Base-by-base conservation (phyloP, 2,888 invertebrate genomes). In the Mythimna impura region DNA sequence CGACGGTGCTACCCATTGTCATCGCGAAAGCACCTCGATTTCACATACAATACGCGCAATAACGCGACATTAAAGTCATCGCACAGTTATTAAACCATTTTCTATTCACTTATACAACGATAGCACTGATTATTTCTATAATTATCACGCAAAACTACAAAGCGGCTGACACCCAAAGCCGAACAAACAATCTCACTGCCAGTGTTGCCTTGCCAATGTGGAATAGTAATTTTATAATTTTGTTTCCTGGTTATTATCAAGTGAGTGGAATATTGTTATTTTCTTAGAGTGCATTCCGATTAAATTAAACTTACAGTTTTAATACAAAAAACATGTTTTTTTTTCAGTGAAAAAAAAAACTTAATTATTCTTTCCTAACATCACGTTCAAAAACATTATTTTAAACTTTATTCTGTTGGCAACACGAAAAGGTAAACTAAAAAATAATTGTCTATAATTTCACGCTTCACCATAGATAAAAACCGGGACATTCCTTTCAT, bases 141-240 rank as follows among this genome's bases (percentile, higher is more conserved):
- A 90, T 91, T 93, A 91, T 90, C 90, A 91, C 89, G 91, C 88
- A 93, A 94, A 94, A 93, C 91, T 91, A 92, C 88, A 91, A 92
- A 91, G 92, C 94, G 93, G 94, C 93, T 96, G 95, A 95, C 96
- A 96, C 95, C 94, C 95, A 94, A 96, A 94, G 95, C 96, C 96
- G 96, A 94, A 95, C 96, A 95, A 95, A 95, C 95, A 95, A 95
- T 93, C 89, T 83, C 83, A 89, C 89, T 89, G 72, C 52, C 5
- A 87, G 87, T 91, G 91, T 92, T 94, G 84, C 91, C 89, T 92
- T 94, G 84, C 91, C 89, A 91, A 55, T 52, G 2, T 50, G 30
- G 22, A 47, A 54, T n/a, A n/a, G n/a, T n/a, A n/a, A n/a, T n/a
- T n/a, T 10, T 6, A 52, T 58, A 66, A 61, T 58, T 47, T 6